Conservation (phyloP, 2,797 vertebrate genomes). For the Semaprochilodus insignis region DNA sequence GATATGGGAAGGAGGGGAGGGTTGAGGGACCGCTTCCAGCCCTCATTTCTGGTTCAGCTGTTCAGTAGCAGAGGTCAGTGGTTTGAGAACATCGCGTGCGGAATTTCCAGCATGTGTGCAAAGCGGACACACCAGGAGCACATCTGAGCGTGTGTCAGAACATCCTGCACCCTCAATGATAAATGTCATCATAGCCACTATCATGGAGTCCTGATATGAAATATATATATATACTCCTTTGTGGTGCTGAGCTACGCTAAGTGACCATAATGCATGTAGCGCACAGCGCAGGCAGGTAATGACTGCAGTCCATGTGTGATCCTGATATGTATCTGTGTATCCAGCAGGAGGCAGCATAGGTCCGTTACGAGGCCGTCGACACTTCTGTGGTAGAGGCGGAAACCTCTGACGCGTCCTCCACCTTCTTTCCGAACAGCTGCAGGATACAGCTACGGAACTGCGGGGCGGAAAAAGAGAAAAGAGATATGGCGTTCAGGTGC, state of each 20-base stretch:
- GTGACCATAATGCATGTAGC: constrained; percentile 21
- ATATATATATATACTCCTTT: neutral
- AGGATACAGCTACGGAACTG: constrained; percentile 88
- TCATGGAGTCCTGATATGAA: neutral
- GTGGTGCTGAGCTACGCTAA: neutral
- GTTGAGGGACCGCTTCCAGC: neutral
- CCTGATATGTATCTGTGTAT: neutral
- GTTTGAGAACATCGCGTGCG: neutral
- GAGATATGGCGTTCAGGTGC: neutral
- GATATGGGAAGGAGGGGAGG: neutral
- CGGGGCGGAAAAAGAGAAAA: constrained; percentile 18
- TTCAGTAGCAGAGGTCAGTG: constrained; percentile 21
- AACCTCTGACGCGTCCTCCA: constrained; percentile 84
- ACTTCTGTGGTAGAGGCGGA: constrained; percentile 87
- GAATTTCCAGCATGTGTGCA: neutral
- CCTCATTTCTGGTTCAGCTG: neutral
- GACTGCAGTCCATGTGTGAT: constrained; percentile 19
- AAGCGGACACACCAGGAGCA: constrained; percentile 4
- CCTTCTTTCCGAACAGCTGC: constrained; percentile 88
- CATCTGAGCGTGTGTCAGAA: neutral
- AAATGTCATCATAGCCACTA: constrained; percentile 15
- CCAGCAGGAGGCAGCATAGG: neutral
- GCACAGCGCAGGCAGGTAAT: constrained; percentile 6
- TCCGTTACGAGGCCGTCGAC: constrained; percentile 59
- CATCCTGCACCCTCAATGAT: neutral